phyloP scores from a whole-genome alignment of 2,888 invertebrate species.

The Oligia fasciuncula region DNA sequence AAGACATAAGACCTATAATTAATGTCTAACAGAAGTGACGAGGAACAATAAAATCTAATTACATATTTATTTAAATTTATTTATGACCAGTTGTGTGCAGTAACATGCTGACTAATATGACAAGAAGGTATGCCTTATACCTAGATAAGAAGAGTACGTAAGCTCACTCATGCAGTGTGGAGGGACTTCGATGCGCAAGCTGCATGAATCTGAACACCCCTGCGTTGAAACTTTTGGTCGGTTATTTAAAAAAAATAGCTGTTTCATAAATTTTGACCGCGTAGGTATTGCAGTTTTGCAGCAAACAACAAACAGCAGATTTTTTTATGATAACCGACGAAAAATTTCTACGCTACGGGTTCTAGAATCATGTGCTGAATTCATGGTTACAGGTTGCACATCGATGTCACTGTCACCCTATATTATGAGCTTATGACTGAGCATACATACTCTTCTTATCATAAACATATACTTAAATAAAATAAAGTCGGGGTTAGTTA shows the following conservation, averaged over 20 bases:
- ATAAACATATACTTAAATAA: too few relatives aligned
- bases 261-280: too few relatives aligned
- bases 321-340: not conserved
- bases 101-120: conserved; percentile 9
- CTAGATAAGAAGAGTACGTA: too few relatives aligned
- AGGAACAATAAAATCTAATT: conserved; percentile 10
- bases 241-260: not conserved
- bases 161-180: too few relatives aligned
- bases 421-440: not conserved
- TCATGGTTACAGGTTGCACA: not conserved
- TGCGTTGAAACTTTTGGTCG: not conserved
- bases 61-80: conserved; percentile 34
- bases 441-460: too few relatives aligned
- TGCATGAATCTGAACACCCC: not conserved
- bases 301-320: not conserved
- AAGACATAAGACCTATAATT: conserved; percentile 19
- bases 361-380: too few relatives aligned
- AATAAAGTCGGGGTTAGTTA: too few relatives aligned
- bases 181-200: not conserved
- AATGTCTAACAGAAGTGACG: conserved; percentile 34
- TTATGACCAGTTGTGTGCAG: conserved; percentile 32
- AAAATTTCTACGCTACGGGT: too few relatives aligned
- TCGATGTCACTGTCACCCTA: not conserved
- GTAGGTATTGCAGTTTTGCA: too few relatives aligned
- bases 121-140: conserved; percentile 7